Evolutionary conservation across 2,888 invertebrate genomes (phyloP), one percentile per base, ranked within the genome.

Genomic region (Ligdia adustata): DNA sequence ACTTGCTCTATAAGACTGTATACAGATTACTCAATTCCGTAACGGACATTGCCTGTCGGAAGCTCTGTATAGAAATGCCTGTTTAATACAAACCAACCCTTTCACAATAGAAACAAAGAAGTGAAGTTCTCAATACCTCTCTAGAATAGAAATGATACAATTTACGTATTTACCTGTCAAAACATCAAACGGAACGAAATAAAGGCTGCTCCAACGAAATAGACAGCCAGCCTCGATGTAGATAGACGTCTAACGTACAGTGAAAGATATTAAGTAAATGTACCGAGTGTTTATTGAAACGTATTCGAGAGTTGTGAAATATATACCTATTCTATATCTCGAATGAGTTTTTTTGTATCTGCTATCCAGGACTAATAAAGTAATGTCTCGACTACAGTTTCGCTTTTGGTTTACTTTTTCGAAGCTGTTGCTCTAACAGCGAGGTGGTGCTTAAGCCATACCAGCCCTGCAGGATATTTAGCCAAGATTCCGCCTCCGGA

Each of bases 21-120:
- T 49, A 52, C 39, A 56, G 48, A 59, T 59, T 52, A 52, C 50
- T 59, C 56, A 55, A 49, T 50, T 43, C 37, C 34, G 32, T 14
- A 51, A 39, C 44, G 46, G 49, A 52, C 52, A 47, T 37, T 41
- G 50, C 31, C 43, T 45, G 45, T 22, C 47, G 47, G 48, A 52
- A 57, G 39, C 47, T 37, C 52, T 53, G 62, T 62, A 56, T 62
- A 62, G 52, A 58, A 60, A 60, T 52, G 52, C 29, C 55, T 57
- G 49, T 37, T 55, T 60, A 53, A 47, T 49, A 42, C 48, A 9
- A 38, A 38, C 44, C 44, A 56, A 60, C 62, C 62, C 60, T 57
- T 57, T 46, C 46, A 52, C 52, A 52, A 52, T 54, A 43, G 54
- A 56, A 59, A 59, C 56, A 56, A 55, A 51, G 51, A 46, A 51